Evolutionary conservation across 2,113 vertebrate species (phyloP), one percentile per base, ranked within the genome.

Genomic region (Equus przewalskii): DNA sequence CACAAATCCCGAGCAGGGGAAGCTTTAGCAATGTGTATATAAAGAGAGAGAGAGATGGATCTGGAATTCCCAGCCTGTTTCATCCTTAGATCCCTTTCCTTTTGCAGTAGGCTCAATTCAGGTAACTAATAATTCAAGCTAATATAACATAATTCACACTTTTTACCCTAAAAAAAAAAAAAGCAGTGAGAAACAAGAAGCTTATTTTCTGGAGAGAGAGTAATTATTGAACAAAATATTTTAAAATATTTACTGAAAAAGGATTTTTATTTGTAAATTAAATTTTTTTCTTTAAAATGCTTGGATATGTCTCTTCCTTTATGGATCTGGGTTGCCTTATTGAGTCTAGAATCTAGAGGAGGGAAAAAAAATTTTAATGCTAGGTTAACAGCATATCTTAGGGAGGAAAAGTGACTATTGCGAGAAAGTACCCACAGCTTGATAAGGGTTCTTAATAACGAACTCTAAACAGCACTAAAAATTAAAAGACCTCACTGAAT

Each of bases 181-280:
- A 11, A 28, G 6, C n/a, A 83, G 6, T 64, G 33, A 91, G 41
- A 88, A 91, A 76, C 5, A 82, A 22, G 14, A 89, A 41, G 21
- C 26, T 28, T 18, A 26, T 76, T 78, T 85, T 89, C 36, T 78
- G 12, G 58, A 64, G 14, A 94, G 30, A 97, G 26, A 67, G 49
- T 87, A 73, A 89, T 81, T 91, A 56, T 70, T 80, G 7, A 84
- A 62, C 84, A 56, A 87, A 54, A 64, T 67, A 65, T 33, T 91
- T 93, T 0, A 60, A 82, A 95, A 76, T 73, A 76, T 30, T 96
- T 82, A 64, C 24, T 76, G 10, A 81, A 86, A 58, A 26, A 58
- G 6, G 2, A 56, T 11, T 76, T 56, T 82, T 54, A 41, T 13
- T 46, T 44, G 22, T 51, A 54, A 78, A 73, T 30, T 86, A 1